These are phyloP conservation scores for Seriola dumerili DNA, from an alignment of 2,113 vertebrate genomes.

Conservation along the genomic window DNA sequence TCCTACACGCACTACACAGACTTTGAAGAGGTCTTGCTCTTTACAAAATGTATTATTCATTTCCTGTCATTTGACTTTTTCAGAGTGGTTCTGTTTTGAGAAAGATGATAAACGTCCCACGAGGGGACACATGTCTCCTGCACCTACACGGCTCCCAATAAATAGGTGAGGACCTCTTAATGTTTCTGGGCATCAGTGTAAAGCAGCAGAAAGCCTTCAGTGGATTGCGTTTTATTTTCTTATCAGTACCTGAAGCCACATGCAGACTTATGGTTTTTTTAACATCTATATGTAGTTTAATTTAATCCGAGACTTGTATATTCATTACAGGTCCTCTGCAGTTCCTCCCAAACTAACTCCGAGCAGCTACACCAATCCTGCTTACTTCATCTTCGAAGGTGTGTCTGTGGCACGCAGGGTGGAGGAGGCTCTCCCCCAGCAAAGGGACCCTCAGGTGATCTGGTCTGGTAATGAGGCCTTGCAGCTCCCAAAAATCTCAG, in stretches of 20 bases:
- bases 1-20: constrained; percentile 13
- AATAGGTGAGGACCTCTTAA: constrained; percentile 75
- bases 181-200: neutral
- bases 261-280: no score
- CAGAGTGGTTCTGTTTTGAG: constrained; percentile 89
- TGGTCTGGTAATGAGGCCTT: constrained; percentile 80
- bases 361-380: constrained; percentile 89
- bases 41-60: constrained; percentile 17
- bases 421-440: constrained; percentile 60
- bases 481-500: constrained; percentile 82
- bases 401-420: constrained; percentile 69
- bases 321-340: constrained; percentile 75
- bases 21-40: constrained; percentile 6
- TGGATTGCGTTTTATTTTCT: neutral
- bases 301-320: neutral
- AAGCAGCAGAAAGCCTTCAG: constrained; percentile 5
- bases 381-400: constrained; percentile 91
- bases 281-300: no score
- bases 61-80: constrained; percentile 50
- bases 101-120: constrained; percentile 76
- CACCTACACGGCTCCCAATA: constrained; percentile 47
- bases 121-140: constrained; percentile 66
- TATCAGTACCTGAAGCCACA: no score
- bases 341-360: constrained; percentile 73
- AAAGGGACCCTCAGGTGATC: constrained; percentile 75